Conservation (phyloP, 2,888 invertebrate genomes). For the Plebejus melissa region DNA sequence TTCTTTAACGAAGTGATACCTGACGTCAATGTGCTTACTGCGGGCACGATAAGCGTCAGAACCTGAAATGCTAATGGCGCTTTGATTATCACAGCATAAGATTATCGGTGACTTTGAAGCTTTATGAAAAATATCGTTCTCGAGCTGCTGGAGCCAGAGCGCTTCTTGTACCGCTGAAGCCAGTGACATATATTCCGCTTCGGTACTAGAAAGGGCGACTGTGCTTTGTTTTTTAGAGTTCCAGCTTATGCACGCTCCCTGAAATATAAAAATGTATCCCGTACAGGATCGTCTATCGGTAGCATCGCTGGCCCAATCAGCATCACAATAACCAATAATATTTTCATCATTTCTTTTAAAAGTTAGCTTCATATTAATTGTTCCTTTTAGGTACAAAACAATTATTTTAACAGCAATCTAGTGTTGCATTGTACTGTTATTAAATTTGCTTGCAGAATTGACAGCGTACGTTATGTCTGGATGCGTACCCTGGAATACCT, state of each 20-base stretch:
- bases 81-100: no score
- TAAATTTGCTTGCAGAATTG: no score
- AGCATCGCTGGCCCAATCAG: background rate
- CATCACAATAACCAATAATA: background rate
- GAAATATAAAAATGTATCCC: background rate
- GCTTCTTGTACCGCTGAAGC: no score
- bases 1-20: no score
- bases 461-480: no score
- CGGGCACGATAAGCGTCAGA: no score
- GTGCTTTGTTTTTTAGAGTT: background rate
- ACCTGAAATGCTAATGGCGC: no score
- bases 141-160: no score
- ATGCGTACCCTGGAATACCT: no score
- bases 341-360: background rate
- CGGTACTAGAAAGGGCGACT: background rate
- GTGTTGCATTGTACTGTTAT: background rate
- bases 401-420: background rate
- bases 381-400: background rate
- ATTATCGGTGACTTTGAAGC: no score
- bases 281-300: background rate
- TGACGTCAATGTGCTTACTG: no score
- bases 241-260: background rate
- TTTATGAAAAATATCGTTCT: no score
- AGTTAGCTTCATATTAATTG: background rate
- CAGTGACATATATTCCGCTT: background rate